These are phyloP conservation scores for Centropus unirufus DNA, from an alignment of 2,113 vertebrate genomes.

Conservation along the genomic window DNA sequence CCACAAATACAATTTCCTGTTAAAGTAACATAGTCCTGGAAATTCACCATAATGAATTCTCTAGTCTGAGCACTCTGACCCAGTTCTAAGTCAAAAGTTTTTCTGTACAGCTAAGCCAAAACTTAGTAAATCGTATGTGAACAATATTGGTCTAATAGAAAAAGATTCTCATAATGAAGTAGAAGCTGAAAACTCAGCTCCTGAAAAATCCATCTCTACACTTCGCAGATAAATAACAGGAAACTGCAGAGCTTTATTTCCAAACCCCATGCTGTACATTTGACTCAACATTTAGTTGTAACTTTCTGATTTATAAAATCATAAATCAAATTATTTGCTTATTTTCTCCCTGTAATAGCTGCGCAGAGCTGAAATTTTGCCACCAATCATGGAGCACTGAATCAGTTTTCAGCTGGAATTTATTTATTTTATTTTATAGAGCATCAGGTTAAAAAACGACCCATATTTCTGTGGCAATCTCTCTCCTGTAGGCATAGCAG, in stretches of 20 bases:
- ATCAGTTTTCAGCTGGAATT: not conserved
- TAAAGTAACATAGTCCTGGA: not conserved
- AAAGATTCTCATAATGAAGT: not conserved
- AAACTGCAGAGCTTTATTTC: not conserved
- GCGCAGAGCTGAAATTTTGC: not conserved
- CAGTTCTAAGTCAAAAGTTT: not conserved
- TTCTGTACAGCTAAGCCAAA: not conserved
- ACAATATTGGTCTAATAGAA: not conserved
- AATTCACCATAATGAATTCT: constrained; percentile 17
- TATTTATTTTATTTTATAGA: constrained; percentile 11
- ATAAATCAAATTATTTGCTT: constrained; percentile 29
- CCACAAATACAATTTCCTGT: constrained; percentile 2
- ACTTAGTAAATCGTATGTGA: not conserved
- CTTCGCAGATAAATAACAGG: not conserved
- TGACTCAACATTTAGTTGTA: constrained; percentile 9
- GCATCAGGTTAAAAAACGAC: not conserved
- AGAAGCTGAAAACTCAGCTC: not conserved
- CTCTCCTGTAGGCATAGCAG: not conserved
- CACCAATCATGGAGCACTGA: not conserved
- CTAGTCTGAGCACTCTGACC: not conserved
- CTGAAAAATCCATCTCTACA: not conserved
- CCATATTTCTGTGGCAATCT: not conserved
- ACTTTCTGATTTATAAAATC: constrained; percentile 1
- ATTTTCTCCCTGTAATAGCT: not conserved
- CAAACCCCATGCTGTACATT: not conserved